Conservation (phyloP, 1,140 invertebrate species). For the Chelonus insularis region DNA sequence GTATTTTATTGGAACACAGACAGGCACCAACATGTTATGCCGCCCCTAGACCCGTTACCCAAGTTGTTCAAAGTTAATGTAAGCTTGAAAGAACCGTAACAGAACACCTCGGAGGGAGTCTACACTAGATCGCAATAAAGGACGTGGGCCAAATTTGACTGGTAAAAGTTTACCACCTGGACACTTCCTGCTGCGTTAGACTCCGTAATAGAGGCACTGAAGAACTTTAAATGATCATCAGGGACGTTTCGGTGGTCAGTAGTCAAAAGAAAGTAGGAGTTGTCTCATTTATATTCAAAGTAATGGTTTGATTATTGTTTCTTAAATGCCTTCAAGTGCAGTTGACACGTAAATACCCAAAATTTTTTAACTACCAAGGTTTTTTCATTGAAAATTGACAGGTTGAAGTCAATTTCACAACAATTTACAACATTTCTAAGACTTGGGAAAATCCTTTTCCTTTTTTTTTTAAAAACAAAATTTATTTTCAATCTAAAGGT, state of each 20-base stretch:
- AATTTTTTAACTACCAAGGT: background rate
- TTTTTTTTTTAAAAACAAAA: too few species aligned
- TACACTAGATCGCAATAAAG: background rate
- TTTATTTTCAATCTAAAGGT: too few species aligned
- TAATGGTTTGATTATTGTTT: too few species aligned
- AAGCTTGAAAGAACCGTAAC: constrained; percentile 19
- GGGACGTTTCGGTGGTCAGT: constrained; percentile 9
- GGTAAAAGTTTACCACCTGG: constrained; percentile 20
- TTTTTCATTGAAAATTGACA: too few species aligned
- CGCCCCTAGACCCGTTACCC: constrained; percentile 15
- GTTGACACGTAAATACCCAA: background rate
- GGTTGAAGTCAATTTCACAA: too few species aligned
- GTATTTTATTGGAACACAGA: too few species aligned
- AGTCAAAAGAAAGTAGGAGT: background rate
- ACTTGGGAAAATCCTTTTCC: too few species aligned
- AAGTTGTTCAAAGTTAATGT: constrained; percentile 18
- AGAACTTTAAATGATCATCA: background rate
- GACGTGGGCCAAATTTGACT: background rate
- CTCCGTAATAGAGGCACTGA: background rate
- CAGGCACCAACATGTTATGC: too few species aligned
- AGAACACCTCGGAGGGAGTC: background rate
- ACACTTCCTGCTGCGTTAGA: background rate
- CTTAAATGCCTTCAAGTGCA: background rate
- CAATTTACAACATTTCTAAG: too few species aligned
- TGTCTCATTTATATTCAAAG: too few species aligned